Evolutionary conservation across 2,113 vertebrate genomes (phyloP).

Genomic region (Spermophilus dauricus): DNA sequence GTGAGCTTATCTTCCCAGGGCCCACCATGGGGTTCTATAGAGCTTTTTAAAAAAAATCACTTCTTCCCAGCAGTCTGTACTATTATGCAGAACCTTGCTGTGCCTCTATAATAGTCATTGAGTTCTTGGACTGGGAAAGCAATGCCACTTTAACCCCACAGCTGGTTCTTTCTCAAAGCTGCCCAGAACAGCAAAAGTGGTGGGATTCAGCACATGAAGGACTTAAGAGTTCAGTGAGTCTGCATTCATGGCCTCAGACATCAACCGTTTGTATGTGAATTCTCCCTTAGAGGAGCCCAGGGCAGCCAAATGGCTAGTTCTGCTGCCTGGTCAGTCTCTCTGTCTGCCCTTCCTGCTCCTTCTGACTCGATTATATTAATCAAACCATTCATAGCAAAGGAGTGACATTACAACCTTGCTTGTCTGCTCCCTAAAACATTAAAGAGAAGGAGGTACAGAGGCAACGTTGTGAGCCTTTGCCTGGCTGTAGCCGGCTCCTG

Average conservation of each 20-base stretch:
- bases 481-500: background rate
- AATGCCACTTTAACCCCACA: background rate
- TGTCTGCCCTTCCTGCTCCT: background rate
- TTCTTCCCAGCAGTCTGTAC: background rate
- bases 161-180: background rate
- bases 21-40: background rate
- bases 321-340: background rate
- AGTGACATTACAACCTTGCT: background rate
- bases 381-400: background rate
- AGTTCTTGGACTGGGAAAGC: background rate
- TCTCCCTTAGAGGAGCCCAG: background rate
- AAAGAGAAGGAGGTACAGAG: background rate
- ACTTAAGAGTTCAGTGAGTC: background rate
- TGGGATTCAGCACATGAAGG: background rate
- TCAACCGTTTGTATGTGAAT: background rate
- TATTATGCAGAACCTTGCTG: background rate
- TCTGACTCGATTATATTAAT: background rate
- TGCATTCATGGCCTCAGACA: background rate
- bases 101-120: background rate
- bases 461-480: background rate
- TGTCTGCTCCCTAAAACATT: background rate
- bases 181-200: background rate
- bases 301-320: background rate
- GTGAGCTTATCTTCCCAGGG: background rate
- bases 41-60: constrained; percentile 17